Base-by-base conservation (phyloP, 2,797 vertebrate genomes). In the Manis pentadactyla region DNA sequence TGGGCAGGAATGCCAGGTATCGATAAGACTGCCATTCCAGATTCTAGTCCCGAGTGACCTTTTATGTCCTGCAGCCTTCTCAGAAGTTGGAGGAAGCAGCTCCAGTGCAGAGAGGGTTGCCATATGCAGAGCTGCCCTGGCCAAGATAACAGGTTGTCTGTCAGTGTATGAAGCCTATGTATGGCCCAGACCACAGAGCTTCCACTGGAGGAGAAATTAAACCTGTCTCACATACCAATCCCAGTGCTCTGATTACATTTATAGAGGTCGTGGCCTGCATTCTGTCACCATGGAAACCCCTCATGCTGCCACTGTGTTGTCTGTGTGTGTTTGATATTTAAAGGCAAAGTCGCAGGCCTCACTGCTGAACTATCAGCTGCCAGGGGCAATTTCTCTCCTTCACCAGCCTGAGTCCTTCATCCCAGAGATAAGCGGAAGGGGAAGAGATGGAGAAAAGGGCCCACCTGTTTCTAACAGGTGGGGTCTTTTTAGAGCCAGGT, bases 221-320 rank as follows among this genome's bases (percentile, higher is more conserved):
- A 98, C 96, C 98, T 98, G 98, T 98, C 98, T 98, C 97, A 97
- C 98, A 98, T 94, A 97, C 94, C 98, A 95, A 98, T 98, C 98
- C 98, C 98, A 98, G 97, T 68, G 98, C 98, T 98, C 99, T 98
- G 98, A 98, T 98, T 98, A 98, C 98, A 98, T 98, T 98, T 98
- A 98, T 98, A 98, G 98, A 98, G 99, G 99, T 99, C 98, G 95
- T 86, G 98, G 99, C 99, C 99, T 98, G 98, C 97, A 85, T 98
- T 98, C 98, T 97, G 98, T 99, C 98, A 97, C 99, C 98, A 99
- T 99, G 98, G 99, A 98, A 99, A 99, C 99, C 97, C 96, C 97
- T 98, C 97, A 90, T 88, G 98, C 98, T 98, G 98, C 98, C 91
- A 98, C 97, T 96, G 97, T 97, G 96, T 98, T 97, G 97, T 97